Conservation (phyloP, 1,140 invertebrate species). For the Bombus superbus region DNA sequence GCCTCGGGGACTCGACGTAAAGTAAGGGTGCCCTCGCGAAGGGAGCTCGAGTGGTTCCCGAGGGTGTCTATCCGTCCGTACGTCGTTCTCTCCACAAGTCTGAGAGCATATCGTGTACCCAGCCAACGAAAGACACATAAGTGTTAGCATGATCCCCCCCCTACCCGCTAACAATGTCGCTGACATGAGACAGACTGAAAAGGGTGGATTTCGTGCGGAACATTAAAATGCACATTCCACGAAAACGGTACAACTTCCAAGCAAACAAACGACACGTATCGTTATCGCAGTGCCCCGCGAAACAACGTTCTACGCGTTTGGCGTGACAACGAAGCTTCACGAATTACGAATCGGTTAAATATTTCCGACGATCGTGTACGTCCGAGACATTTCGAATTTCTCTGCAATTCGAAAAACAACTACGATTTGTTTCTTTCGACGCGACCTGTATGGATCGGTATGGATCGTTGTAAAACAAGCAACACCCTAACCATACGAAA, state of each 20-base stretch:
- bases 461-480: background rate
- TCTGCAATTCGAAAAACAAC: background rate
- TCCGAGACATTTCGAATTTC: background rate
- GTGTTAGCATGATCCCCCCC: conserved; percentile 56
- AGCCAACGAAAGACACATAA: conserved; percentile 61
- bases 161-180: conserved; percentile 59
- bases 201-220: conserved; percentile 29
- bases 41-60: conserved; percentile 69
- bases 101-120: conserved; percentile 65
- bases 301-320: background rate
- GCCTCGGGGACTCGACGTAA: conserved; percentile 65
- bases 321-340: background rate
- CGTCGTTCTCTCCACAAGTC: conserved; percentile 69
- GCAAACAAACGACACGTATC: background rate
- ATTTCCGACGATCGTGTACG: background rate
- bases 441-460: too few relatives aligned
- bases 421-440: background rate
- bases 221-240: conserved; percentile 44
- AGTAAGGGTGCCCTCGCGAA: conserved; percentile 63
- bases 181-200: conserved; percentile 55
- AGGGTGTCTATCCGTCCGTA: conserved; percentile 70
- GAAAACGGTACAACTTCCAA: background rate
- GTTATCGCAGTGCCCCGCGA: background rate
- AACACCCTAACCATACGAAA: conserved; percentile 1
- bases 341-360: background rate